phyloP scores from a whole-genome alignment of 2,113 vertebrate genomes.

The Vidua macroura region DNA sequence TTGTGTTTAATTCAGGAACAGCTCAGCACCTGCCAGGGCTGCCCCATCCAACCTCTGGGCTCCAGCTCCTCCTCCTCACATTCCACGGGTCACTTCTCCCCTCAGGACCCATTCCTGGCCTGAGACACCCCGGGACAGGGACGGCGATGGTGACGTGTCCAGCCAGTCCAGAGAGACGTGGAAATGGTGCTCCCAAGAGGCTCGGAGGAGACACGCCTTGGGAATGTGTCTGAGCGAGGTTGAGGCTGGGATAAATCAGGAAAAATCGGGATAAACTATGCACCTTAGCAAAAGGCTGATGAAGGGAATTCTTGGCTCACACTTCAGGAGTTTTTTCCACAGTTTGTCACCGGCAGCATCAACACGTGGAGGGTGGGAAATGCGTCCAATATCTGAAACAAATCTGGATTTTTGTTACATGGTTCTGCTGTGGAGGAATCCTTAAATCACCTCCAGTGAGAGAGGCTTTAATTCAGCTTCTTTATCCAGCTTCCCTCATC shows the following conservation, averaged over 20 bases:
- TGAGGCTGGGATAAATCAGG: background rate
- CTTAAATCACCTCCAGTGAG: background rate
- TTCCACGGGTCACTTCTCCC: background rate
- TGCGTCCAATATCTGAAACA: background rate
- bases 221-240: background rate
- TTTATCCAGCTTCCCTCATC: background rate
- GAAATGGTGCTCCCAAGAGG: slow-evolving; percentile 57
- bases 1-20: background rate
- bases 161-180: background rate
- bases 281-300: background rate
- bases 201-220: background rate
- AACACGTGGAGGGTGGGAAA: background rate
- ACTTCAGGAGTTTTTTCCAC: background rate
- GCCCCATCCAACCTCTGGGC: background rate
- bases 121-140: background rate
- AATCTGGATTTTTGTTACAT: background rate
- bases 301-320: background rate
- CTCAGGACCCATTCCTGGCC: background rate
- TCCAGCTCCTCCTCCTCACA: background rate
- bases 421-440: background rate
- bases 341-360: background rate
- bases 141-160: background rate
- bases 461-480: background rate
- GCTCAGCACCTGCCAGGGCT: background rate
- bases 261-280: background rate